Base-by-base conservation (phyloP, 2,797 vertebrate species). In the Vultur gryphus region DNA sequence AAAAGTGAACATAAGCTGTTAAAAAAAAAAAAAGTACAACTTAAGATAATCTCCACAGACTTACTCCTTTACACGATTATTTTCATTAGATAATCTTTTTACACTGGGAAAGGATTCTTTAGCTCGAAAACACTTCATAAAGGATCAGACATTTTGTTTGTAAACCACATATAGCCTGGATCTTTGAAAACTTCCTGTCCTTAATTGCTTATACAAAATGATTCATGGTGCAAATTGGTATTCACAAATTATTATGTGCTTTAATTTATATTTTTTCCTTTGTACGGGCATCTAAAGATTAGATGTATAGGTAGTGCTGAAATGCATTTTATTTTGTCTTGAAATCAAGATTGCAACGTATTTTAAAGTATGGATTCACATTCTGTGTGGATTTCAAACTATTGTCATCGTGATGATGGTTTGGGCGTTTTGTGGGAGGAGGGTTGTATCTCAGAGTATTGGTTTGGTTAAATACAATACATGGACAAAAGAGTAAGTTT, bases 71-170 rank as follows among this genome's bases (percentile, higher is more conserved):
- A 94, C 8, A 49, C 11, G 41, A 49, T 37, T 84, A 69, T 84
- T 92, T 89, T 94, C 48, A 43, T 59, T 73, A 71, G 46, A 64
- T 84, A 81, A 79, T 84, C 43, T 91, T 94, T 96, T 89, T 61
- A 77, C 58, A 80, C 24, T 81, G 82, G 62, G 80, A 97, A 97
- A 73, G 2, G 35, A 89, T 95, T 93, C 70, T 92, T 78, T 57
- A 90, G 54, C 94, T 92, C 88, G 46, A 87, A 93, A 96, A 67
- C 43, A 54, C 54, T 94, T 95, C 76, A 87, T 48, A 95, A 95
- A 96, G 71, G 54, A 93, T 89, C 65, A 95, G 66, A 81, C 93
- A 84, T 80, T 92, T 92, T 96, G 79, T 90, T 91, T 94, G 85
- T 89, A 81, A 83, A 90, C 93, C 88, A 91, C 46, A 91, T 92